These are phyloP conservation scores for Hiodon tergisus DNA, from an alignment of 2,113 vertebrate species.

Conservation along the genomic window DNA sequence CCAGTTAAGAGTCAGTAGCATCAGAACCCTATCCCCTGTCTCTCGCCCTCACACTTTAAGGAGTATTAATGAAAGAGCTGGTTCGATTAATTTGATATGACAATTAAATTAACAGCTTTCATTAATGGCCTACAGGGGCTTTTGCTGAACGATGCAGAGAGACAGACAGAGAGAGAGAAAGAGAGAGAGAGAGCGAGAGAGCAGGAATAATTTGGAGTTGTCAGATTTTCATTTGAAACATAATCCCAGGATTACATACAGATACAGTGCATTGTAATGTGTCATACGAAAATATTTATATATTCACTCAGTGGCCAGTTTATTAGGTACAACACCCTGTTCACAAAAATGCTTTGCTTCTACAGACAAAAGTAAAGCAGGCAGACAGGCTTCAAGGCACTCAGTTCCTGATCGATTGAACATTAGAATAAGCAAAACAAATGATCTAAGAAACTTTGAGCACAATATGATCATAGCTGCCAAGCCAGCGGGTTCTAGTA, in stretches of 20 bases:
- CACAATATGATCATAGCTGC: too few relatives aligned
- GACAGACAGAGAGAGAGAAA: too few relatives aligned
- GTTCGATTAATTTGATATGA: conserved; percentile 45
- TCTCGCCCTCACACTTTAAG: conserved; percentile 26
- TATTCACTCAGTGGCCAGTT: too few relatives aligned
- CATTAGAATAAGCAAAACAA: too few relatives aligned
- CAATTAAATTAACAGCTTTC: conserved; percentile 45
- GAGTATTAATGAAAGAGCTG: conserved; percentile 30
- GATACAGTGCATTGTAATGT: background rate
- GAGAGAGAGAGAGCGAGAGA: background rate
- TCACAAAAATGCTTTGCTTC: too few relatives aligned
- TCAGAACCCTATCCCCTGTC: conserved; percentile 4
- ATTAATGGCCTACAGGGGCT: conserved; percentile 31
- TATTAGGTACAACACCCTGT: too few relatives aligned
- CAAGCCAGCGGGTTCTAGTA: too few relatives aligned
- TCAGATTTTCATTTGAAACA: conserved; percentile 6
- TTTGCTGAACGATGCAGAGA: conserved; percentile 16
- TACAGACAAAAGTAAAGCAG: background rate
- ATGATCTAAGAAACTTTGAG: too few relatives aligned
- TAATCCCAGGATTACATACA: conserved; percentile 17
- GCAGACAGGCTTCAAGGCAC: too few relatives aligned
- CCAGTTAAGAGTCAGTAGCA: background rate
- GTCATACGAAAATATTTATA: too few relatives aligned
- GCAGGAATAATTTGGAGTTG: background rate
- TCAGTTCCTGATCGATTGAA: too few relatives aligned